These are phyloP conservation scores for Epinephelus awoara DNA, from an alignment of 2,797 vertebrate species.

Conservation along the genomic window DNA sequence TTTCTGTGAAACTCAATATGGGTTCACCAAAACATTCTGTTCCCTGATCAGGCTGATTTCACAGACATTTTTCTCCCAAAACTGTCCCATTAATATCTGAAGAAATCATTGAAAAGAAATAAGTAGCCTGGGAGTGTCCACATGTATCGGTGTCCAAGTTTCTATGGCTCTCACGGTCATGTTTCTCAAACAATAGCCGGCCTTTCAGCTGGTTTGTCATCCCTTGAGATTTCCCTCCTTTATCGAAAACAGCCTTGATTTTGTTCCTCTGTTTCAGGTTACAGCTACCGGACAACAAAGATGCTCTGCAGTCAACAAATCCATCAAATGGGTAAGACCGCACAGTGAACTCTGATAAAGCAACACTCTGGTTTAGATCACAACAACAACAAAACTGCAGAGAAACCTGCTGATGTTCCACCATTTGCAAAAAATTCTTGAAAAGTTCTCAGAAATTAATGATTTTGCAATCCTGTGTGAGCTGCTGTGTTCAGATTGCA, in stretches of 20 bases:
- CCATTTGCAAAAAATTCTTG: neutral
- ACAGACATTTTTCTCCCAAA: neutral
- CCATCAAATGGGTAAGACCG: slow-evolving; percentile 69
- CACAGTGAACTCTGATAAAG: neutral
- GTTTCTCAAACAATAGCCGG: slow-evolving; percentile 73
- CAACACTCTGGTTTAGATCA: neutral
- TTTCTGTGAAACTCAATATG: neutral
- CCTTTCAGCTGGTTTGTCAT: slow-evolving; percentile 59
- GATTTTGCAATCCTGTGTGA: neutral
- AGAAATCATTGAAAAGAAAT: slow-evolving; percentile 2
- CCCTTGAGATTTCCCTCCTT: slow-evolving; percentile 57
- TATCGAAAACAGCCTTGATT: slow-evolving; percentile 58
- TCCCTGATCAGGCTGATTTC: neutral
- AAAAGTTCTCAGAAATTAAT: neutral
- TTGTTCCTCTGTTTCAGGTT: slow-evolving; percentile 78
- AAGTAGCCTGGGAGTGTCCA: slow-evolving; percentile 48
- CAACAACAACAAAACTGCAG: neutral
- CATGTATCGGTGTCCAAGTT: slow-evolving; percentile 42
- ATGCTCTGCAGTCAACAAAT: slow-evolving; percentile 61
- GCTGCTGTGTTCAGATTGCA: neutral
- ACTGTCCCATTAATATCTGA: neutral
- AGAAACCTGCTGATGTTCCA: neutral
- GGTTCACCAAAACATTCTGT: neutral
- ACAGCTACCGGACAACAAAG: slow-evolving; percentile 69
- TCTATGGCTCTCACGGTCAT: slow-evolving; percentile 63